Conservation (phyloP, 2,113 vertebrate species). For the Falcunculus frontatus region DNA sequence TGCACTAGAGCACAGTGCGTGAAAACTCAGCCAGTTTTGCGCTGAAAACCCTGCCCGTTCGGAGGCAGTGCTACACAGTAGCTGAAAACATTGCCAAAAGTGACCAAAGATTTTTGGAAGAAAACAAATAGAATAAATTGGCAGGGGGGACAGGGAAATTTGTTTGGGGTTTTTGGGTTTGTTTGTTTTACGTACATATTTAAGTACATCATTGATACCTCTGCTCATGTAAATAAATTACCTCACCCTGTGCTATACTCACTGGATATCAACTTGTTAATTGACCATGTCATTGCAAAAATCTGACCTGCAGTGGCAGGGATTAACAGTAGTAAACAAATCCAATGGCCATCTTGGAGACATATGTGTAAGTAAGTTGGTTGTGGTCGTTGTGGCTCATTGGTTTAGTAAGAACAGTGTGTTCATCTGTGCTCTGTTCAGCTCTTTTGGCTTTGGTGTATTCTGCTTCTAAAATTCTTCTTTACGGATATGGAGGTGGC, state of each 20-base stretch:
- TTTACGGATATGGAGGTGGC: not conserved
- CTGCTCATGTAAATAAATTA: not conserved
- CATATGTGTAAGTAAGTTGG: not conserved
- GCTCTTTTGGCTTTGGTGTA: not conserved
- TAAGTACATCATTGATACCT: not conserved
- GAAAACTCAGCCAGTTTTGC: not conserved
- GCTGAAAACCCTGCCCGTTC: not conserved
- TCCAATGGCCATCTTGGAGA: not conserved
- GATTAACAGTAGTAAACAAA: not conserved
- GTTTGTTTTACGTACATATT: not conserved
- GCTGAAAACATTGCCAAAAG: not conserved
- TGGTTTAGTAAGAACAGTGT: not conserved
- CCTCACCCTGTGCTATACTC: not conserved
- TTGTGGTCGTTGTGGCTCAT: not conserved
- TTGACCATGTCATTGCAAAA: not conserved
- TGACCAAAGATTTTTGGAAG: not conserved
- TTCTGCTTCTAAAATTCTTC: not conserved
- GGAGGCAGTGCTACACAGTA: not conserved
- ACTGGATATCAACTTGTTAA: not conserved
- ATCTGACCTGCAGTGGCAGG: not conserved
- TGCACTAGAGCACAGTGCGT: not conserved
- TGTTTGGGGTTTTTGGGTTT: rapidly evolving
- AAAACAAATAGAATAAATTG: not conserved
- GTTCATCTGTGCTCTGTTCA: not conserved
- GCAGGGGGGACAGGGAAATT: rapidly evolving